These are phyloP conservation scores for Sebastes iracundus DNA, from an alignment of 2,797 vertebrate species.

Conservation along the genomic window DNA sequence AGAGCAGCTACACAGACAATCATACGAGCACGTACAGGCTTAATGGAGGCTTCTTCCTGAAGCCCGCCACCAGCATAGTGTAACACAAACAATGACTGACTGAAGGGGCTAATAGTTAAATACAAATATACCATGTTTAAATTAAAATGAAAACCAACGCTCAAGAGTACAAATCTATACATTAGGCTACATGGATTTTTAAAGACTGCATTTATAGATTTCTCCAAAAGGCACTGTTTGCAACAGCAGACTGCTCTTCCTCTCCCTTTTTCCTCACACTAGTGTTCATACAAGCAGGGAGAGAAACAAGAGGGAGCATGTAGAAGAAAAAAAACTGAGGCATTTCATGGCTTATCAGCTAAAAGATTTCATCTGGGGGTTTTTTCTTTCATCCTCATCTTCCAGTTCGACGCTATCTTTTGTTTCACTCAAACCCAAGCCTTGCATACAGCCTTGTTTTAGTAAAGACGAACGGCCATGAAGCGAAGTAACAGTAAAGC, in stretches of 20 bases:
- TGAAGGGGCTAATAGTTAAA: slow-evolving; percentile 66
- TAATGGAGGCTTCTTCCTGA: slow-evolving; percentile 52
- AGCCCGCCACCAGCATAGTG: slow-evolving; percentile 65
- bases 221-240: slow-evolving; percentile 86
- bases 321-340: slow-evolving; percentile 58
- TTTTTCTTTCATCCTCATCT: slow-evolving; percentile 10
- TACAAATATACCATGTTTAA: slow-evolving; percentile 78
- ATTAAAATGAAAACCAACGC: slow-evolving; percentile 66
- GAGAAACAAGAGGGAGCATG: slow-evolving; percentile 57
- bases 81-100: slow-evolving; percentile 59
- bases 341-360: slow-evolving; percentile 76
- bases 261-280: slow-evolving; percentile 67
- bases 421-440: slow-evolving; percentile 49
- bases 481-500: slow-evolving; percentile 62
- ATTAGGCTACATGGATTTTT: slow-evolving; percentile 80
- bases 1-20: slow-evolving; percentile 34
- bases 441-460: slow-evolving; percentile 55
- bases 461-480: slow-evolving; percentile 42
- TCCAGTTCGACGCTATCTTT: slow-evolving; percentile 51
- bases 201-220: slow-evolving; percentile 84
- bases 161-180: slow-evolving; percentile 81
- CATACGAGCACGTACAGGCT: slow-evolving; percentile 43
- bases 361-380: slow-evolving; percentile 43
- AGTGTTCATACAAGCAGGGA: slow-evolving; percentile 73
- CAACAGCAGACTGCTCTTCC: slow-evolving; percentile 80